phyloP scores from a whole-genome alignment of 2,797 vertebrate species.

The Apogon talboti region DNA sequence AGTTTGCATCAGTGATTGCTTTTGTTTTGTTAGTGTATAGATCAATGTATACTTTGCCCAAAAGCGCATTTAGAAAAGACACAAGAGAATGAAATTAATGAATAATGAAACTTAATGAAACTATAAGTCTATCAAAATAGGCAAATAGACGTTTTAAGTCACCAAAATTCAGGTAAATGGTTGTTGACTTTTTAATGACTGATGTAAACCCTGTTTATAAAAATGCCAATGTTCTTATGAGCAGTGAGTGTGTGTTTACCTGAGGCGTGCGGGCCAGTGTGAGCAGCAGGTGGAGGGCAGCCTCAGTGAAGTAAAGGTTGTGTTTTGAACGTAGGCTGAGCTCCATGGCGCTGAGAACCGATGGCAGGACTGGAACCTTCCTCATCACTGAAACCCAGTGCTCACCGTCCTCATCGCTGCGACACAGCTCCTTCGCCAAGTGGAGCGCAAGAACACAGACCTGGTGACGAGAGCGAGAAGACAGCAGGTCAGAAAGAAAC shows the following conservation, averaged over 20 bases:
- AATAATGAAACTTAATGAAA: too few species aligned
- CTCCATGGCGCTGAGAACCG: slow-evolving; percentile 91
- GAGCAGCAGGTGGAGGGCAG: slow-evolving; percentile 93
- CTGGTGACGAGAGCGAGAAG: slow-evolving; percentile 67
- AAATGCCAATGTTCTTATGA: too few species aligned
- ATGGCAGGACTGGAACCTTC: slow-evolving; percentile 91
- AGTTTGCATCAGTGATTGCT: too few species aligned
- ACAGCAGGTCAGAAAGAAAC: accelerated
- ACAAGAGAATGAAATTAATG: too few species aligned
- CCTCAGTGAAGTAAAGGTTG: slow-evolving; percentile 96
- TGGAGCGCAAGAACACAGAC: slow-evolving; percentile 96
- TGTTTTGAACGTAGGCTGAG: slow-evolving; percentile 93
- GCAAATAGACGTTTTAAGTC: too few species aligned
- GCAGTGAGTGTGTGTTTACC: slow-evolving; percentile 73
- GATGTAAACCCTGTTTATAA: too few species aligned
- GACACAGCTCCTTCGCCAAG: slow-evolving; percentile 95
- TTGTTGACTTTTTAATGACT: too few species aligned
- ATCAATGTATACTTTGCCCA: too few species aligned
- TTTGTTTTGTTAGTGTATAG: too few species aligned
- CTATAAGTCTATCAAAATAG: too few species aligned
- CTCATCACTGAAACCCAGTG: slow-evolving; percentile 93
- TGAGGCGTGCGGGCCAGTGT: slow-evolving; percentile 92
- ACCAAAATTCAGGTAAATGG: too few species aligned
- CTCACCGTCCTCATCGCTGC: slow-evolving; percentile 92
- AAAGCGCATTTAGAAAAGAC: too few species aligned